Percentiles rank a stretch among this genome's conserved stretches.
phyloP scores from a whole-genome alignment of 2,888 invertebrate species.

The Mimumesa dahlbomi region DNA sequence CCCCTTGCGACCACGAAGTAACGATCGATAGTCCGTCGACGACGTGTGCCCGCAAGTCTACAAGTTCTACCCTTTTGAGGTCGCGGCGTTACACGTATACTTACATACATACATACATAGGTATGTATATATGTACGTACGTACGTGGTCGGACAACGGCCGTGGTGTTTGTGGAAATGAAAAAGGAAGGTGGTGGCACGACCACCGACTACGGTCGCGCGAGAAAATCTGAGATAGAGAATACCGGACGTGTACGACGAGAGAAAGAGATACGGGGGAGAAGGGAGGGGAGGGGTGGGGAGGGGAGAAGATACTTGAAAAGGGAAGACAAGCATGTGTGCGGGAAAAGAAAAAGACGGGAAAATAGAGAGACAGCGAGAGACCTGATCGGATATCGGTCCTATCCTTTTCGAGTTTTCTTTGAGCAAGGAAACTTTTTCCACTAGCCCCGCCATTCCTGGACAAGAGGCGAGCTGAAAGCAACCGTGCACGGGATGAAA shows the following conservation, averaged over 20 bases:
- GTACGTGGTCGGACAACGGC: slow-evolving; percentile 19
- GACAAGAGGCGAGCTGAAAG: not conserved
- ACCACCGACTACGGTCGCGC: not conserved
- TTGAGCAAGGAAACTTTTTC: too few relatives aligned
- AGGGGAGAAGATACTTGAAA: not conserved
- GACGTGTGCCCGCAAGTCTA: slow-evolving; percentile 36
- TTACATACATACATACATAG: too few relatives aligned
- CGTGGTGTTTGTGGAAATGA: slow-evolving; percentile 18
- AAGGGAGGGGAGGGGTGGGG: not conserved
- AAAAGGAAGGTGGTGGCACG: slow-evolving; percentile 9
- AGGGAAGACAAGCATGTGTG: not conserved
- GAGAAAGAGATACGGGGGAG: not conserved
- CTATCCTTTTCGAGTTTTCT: not conserved
- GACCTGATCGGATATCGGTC: slow-evolving; percentile 16
- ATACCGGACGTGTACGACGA: not conserved
- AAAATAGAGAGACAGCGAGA: not conserved
- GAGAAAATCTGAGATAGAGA: not conserved
- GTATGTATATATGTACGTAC: too few relatives aligned
- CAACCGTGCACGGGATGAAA: slow-evolving; percentile 16
- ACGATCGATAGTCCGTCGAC: slow-evolving; percentile 49
- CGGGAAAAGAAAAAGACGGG: not conserved
- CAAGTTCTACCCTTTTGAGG: slow-evolving; percentile 46
- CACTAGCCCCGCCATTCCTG: too few relatives aligned
- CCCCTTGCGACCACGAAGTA: slow-evolving; percentile 25
- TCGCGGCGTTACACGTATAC: slow-evolving; percentile 39